Base-by-base conservation (phyloP, 2,797 vertebrate species). In the Astyanax mexicanus region DNA sequence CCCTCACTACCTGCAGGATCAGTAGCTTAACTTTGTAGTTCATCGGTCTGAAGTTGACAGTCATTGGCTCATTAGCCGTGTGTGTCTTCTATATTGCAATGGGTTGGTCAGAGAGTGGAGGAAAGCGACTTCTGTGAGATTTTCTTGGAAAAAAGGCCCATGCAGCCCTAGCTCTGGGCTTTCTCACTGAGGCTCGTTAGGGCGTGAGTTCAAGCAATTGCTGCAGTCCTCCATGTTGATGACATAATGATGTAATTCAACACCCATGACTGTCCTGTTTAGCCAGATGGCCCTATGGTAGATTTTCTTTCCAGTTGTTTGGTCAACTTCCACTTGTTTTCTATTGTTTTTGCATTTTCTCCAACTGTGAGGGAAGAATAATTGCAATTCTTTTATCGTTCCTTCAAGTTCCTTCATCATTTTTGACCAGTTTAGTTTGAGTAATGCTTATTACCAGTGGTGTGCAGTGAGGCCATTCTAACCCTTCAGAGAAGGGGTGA, bases 51-150 rank as follows among this genome's bases (percentile, higher is more conserved):
- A 29, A 67, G 42, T 67, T 67, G 27, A 67, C 64, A 67, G 44
- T 44, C 44, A 6, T 67, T 67, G 65, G 65, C 65, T 67, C 44
- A 32, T 35, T 67, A 51, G 29, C 65, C 27, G 1, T 51, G 65
- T 67, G 65, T 67, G 65, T 67, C 62, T 65, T 65, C 62, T 29
- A 45, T 45, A 45, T 65, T 65, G 65, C 65, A 67, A 29, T 35
- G 65, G 11, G 27, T 11, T 37, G 45, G 65, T 21, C 29, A 35
- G 65, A 32, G 25, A 67, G 44, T 1, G 65, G 65, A 51, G 44
- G 17, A 45, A 67, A 35, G 27, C 27, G 19, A n/a, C 64, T 47
- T 47, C 64, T 67, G 44, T 67, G 3, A 32, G 25, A 10, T 35
- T 49, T 8, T 67, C 9, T 19, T 10, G 15, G 21, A 44, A 64